Base-by-base conservation (phyloP, 2,888 invertebrate genomes). In the Leucophenga montana region DNA sequence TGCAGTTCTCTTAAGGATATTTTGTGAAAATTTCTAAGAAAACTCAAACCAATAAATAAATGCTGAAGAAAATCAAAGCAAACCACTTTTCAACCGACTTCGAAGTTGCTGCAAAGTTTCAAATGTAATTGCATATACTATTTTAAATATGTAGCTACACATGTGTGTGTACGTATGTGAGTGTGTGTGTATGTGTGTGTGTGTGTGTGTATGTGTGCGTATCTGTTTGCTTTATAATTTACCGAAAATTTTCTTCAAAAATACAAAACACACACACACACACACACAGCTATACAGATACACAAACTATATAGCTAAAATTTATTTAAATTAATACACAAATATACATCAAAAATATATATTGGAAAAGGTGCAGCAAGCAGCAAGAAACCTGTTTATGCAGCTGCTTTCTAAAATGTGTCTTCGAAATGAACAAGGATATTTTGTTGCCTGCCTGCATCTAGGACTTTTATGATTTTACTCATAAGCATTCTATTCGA, bases 21-120 rank as follows among this genome's bases (percentile, higher is more conserved):
- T 78, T 76, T 76, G 75, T 64, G 71, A 70, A 65, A 76, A 78
- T 80, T 81, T 79, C 83, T 82, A 82, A 82, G 81, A 82, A 83
- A 83, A 83, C 81, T 71, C 82, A 82, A 75, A 75, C 81, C 78
- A 74, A 78, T 73, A 77, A 77, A 78, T 81, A 73, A 69, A 77
- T 76, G 74, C 72, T 66, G 71, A 44, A 59, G 69, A 68, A 44
- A 13, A 54, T 27, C 74, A 70, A 59, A 69, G 64, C 73, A 46
- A 62, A 62, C 70, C 72, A 67, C 65, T 73, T 69, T 64, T 69
- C 68, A 69, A 69, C 71, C 66, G 65, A 65, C 59, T 11, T 11
- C 50, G 1, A 50, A 50, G 8, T 8, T 50, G 3, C 50, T 5
- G 13, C 1, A 18, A 50, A 50, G 6, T 50, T n/a, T 50, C 50